Conservation (phyloP, 2,888 invertebrate genomes). For the Achlya flavicornis region DNA sequence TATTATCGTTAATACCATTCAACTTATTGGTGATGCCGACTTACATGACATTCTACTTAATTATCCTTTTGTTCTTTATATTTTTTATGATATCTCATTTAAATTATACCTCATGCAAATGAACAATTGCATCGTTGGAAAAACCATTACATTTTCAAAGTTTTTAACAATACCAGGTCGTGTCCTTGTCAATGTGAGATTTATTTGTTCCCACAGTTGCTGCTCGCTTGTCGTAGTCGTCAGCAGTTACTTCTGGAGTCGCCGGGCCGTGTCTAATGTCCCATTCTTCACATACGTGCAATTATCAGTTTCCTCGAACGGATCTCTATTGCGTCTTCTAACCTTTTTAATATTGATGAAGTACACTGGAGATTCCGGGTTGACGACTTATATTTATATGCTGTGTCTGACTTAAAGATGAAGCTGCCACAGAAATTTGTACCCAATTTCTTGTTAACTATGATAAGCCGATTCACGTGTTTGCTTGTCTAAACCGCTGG, state of each 20-base stretch:
- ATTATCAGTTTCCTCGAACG: constrained; percentile 63
- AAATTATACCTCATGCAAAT: constrained; percentile 39
- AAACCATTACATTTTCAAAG: constrained; percentile 49
- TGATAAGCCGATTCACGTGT: background rate
- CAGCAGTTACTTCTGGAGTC: constrained; percentile 18
- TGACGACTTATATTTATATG: constrained; percentile 33
- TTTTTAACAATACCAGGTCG: constrained; percentile 49
- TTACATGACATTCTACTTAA: constrained; percentile 1
- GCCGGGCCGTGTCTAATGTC: constrained; percentile 48
- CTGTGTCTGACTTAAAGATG: constrained; percentile 19
- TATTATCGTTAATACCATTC: constrained; percentile 10
- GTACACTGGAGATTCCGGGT: constrained; percentile 52
- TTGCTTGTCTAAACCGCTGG: constrained; percentile 12
- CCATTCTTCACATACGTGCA: constrained; percentile 54
- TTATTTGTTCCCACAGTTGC: constrained; percentile 69
- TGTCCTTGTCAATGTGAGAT: constrained; percentile 66
- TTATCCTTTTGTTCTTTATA: constrained; percentile 5
- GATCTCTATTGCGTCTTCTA: constrained; percentile 37
- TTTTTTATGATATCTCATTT: background rate
- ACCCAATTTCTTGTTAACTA: background rate
- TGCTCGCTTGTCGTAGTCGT: constrained; percentile 19
- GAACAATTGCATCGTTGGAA: constrained; percentile 43
- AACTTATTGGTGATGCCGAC: background rate
- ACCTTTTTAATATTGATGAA: constrained; percentile 54
- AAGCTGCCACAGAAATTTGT: constrained; percentile 17